These are phyloP conservation scores for Perccottus glenii DNA, from an alignment of 2,113 vertebrate genomes.

Conservation along the genomic window DNA sequence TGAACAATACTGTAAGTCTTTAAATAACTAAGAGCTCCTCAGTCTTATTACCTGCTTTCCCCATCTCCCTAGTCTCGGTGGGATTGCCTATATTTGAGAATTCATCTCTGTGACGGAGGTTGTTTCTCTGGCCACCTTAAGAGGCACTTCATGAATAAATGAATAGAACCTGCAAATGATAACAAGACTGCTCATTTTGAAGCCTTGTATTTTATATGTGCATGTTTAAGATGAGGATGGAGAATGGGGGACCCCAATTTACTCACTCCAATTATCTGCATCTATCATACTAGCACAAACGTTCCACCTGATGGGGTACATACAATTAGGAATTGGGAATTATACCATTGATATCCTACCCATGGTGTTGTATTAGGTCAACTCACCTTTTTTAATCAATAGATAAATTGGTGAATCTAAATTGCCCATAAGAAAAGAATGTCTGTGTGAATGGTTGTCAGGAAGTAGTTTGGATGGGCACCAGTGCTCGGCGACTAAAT, in stretches of 20 bases:
- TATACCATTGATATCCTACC: not conserved
- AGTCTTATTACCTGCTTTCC: conserved; percentile 28
- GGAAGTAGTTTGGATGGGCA: too few species aligned
- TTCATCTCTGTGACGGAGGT: conserved; percentile 29
- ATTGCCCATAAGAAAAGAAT: too few species aligned
- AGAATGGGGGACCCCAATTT: conserved; percentile 3
- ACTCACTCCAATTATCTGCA: conserved; percentile 27
- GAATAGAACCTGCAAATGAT: conserved; percentile 52
- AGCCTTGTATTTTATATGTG: conserved; percentile 10
- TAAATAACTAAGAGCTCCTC: conserved; percentile 33
- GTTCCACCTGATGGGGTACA: too few species aligned
- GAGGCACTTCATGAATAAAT: conserved; percentile 68
- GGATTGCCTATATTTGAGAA: conserved; percentile 43
- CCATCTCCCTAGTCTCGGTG: conserved; percentile 31
- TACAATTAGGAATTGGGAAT: too few species aligned
- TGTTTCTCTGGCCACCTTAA: conserved; percentile 29
- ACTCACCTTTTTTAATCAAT: too few species aligned
- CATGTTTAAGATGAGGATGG: conserved; percentile 6
- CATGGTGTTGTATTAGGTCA: not conserved
- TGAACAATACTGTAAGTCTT: too few species aligned
- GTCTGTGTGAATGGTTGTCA: too few species aligned
- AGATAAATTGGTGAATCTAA: too few species aligned
- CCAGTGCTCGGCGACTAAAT: too few species aligned
- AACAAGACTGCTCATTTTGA: conserved; percentile 50
- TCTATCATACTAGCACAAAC: too few species aligned